phyloP scores from a whole-genome alignment of 37 sponge, comb jelly and placozoan species.

The Dysidea cf. avara region DNA sequence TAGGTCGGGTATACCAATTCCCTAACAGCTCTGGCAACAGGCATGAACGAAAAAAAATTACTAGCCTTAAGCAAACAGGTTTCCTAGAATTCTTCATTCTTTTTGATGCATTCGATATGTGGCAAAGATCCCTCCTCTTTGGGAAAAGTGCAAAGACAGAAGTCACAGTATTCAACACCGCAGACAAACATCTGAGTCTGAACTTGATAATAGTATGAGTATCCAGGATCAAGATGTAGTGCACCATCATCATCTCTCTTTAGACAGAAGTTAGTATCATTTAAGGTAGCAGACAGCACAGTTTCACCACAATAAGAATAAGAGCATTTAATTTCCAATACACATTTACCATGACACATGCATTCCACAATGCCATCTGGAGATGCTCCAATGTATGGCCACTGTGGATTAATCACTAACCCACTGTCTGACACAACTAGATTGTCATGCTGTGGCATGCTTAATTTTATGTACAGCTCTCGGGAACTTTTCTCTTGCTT shows the following conservation, averaged over 20 bases:
- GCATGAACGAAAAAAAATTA: conserved; percentile 15
- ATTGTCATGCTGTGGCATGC: neutral
- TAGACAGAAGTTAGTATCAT: no score
- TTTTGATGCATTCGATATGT: conserved; percentile 33
- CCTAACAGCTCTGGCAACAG: conserved; percentile 55
- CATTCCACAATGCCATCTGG: conserved; percentile 31
- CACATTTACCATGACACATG: conserved; percentile 53
- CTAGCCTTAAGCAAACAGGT: neutral
- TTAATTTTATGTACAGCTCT: conserved; percentile 6
- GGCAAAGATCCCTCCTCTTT: conserved; percentile 1
- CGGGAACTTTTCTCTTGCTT: conserved; percentile 49
- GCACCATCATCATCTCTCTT: neutral
- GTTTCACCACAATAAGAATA: neutral
- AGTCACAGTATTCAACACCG: no score
- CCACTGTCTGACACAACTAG: conserved; percentile 5
- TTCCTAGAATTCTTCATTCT: conserved; percentile 25
- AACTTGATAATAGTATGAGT: conserved; percentile 46
- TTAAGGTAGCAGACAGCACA: no score
- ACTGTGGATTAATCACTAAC: no score
- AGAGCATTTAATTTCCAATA: conserved; percentile 25
- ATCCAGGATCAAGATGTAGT: neutral
- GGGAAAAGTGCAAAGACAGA: conserved; percentile 34
- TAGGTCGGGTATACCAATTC: conserved; percentile 27
- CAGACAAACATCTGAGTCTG: conserved; percentile 13
- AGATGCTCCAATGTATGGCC: no score